Percentiles rank a stretch among this genome's conserved stretches.
These are phyloP conservation scores for Polietes domitor DNA, from an alignment of 2,888 invertebrate species.

Conservation along the genomic window DNA sequence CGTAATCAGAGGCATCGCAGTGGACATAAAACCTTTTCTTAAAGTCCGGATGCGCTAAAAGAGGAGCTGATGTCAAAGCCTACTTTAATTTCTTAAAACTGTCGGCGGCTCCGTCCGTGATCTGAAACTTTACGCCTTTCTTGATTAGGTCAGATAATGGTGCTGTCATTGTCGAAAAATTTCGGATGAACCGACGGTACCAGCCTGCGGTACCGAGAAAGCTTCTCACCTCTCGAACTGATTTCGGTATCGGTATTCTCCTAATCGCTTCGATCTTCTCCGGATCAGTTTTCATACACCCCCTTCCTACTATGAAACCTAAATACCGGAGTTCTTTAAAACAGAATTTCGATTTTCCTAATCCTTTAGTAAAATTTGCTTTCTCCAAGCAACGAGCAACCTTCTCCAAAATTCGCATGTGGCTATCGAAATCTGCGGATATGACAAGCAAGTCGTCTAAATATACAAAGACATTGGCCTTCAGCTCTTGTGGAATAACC, in stretches of 20 bases:
- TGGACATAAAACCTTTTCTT: not conserved
- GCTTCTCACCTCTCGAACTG: not conserved
- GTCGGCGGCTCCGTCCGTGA: not conserved
- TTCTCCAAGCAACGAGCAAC: no score
- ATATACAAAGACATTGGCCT: slow-evolving; percentile 24
- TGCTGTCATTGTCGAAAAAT: not conserved
- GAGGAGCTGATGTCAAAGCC: slow-evolving; percentile 51
- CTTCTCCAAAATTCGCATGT: slow-evolving; percentile 42
- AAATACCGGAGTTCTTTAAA: slow-evolving; percentile 61
- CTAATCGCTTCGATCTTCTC: slow-evolving; percentile 52
- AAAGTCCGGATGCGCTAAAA: slow-evolving; percentile 47
- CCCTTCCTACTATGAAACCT: slow-evolving; percentile 52
- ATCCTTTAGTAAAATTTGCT: slow-evolving; percentile 54
- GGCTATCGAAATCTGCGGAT: slow-evolving; percentile 48
- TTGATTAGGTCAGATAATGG: not conserved
- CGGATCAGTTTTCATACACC: slow-evolving; percentile 45
- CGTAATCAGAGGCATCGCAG: slow-evolving; percentile 14
- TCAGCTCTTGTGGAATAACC: slow-evolving; percentile 18
- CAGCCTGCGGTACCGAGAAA: not conserved
- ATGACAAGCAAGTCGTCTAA: slow-evolving; percentile 52
- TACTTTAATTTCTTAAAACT: not conserved
- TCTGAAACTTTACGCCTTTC: not conserved
- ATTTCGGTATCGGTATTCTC: slow-evolving; percentile 45
- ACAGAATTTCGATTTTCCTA: slow-evolving; percentile 55
- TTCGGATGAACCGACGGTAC: not conserved